Base-by-base conservation (phyloP, 2,113 vertebrate species). In the Cebus imitator region DNA sequence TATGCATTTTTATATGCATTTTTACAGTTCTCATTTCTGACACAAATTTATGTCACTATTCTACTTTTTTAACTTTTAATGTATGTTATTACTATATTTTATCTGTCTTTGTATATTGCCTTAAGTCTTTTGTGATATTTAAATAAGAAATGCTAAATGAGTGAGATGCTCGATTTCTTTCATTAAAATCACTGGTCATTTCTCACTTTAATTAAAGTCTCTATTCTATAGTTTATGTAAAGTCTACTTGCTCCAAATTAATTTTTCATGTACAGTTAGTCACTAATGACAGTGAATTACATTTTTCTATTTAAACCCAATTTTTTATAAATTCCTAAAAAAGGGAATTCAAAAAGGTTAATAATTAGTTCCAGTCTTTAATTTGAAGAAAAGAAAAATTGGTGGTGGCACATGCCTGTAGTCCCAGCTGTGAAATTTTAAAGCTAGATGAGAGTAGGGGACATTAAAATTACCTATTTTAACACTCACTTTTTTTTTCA, bases 271-370 rank as follows among this genome's bases (percentile, higher is more conserved):
- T 94, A 48, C 25, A 92, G 7, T 84, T 72, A n/a, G 89, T 91
- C n/a, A 25, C 85, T 75, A 75, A 50, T 80, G 50, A 90, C 9
- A 72, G 0, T 83, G 55, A 84, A 58, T 96, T 94, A n/a, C 52
- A 43, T 43, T 84, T 96, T 94, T 93, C 27, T 70, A 88, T 73
- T 91, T 95, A 91, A 88, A 95, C 20, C 7, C 25, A 92, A 25
- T 68, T 96, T 87, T 95, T 48, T 52, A 17, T 91, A 68, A 90
- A 55, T 91, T 18, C 6, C 35, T 94, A 45, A 82, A 90, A 83
- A 82, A 90, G 79, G 25, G 35, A 80, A n/a, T 72, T 40, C 45
- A 91, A 57, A 78, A 17, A 87, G 3, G 16, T 89, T 79, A 93
- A 30, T 94, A 40, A 35, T 89, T 23, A 87, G 27, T 90, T 92